Percentiles rank a stretch among this genome's conserved stretches.
Evolutionary conservation across 2,113 vertebrate genomes (phyloP).

Genomic region (Thermophis baileyi): DNA sequence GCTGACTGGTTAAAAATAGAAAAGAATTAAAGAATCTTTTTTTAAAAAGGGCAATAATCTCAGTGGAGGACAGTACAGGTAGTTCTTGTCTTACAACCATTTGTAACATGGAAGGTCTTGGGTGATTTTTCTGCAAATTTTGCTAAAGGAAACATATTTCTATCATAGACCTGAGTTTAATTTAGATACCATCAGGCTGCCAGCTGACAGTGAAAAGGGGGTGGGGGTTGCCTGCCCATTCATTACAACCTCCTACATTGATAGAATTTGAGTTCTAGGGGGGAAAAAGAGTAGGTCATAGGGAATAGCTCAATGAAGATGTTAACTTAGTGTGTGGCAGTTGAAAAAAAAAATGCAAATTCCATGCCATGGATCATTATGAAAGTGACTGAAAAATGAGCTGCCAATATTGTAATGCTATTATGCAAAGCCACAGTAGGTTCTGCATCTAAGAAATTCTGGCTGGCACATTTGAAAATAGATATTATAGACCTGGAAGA

Average conservation of each 20-base stretch:
- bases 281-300: background rate
- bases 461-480: background rate
- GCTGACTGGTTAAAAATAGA: background rate
- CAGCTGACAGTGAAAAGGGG: background rate
- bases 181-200: background rate
- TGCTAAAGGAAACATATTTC: background rate
- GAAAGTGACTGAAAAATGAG: background rate
- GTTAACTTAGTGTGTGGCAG: background rate
- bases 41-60: background rate
- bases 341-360: background rate
- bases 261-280: background rate
- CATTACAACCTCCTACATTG: background rate
- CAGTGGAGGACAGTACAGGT: background rate
- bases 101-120: background rate
- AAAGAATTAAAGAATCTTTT: background rate
- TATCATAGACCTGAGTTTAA: background rate
- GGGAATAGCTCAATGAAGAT: background rate
- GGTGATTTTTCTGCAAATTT: background rate
- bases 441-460: background rate
- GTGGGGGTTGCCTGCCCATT: background rate
- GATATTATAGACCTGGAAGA: background rate
- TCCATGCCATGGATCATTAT: background rate
- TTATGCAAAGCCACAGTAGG: background rate
- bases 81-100: background rate
- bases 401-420: background rate